phyloP scores from a whole-genome alignment of 2,113 vertebrate species.

The Dipodomys spectabilis region DNA sequence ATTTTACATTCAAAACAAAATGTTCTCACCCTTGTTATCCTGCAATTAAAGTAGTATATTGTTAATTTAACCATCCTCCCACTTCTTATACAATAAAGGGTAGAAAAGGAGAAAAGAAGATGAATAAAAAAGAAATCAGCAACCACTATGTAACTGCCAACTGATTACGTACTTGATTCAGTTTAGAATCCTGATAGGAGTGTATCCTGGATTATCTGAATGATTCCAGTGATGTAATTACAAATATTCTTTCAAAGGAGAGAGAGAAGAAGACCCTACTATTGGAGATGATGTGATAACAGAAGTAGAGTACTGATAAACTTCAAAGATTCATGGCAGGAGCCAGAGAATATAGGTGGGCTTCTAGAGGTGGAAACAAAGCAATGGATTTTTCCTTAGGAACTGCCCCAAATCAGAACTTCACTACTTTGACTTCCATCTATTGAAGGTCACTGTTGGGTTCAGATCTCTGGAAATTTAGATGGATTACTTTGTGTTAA shows the following conservation, averaged over 20 bases:
- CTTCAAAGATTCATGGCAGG: neutral
- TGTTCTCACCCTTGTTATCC: neutral
- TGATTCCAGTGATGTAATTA: neutral
- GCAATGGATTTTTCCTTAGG: neutral
- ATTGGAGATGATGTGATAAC: neutral
- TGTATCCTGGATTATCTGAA: neutral
- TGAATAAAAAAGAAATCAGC: neutral
- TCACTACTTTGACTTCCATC: neutral
- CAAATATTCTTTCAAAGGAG: neutral
- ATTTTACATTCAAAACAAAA: neutral
- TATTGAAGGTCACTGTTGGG: neutral
- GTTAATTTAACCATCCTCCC: neutral
- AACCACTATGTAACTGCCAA: neutral
- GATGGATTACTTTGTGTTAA: neutral
- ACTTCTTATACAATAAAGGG: neutral
- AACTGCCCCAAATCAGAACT: too few relatives aligned
- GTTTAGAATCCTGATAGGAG: neutral
- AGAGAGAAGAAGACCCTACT: neutral
- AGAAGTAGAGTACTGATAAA: neutral
- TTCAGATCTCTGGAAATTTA: neutral
- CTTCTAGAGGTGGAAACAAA: neutral
- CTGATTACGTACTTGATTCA: neutral
- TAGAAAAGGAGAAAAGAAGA: neutral
- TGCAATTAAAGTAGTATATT: neutral
- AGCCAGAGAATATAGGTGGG: neutral